Evolutionary conservation across 2,113 vertebrate species (phyloP), one percentile per base, ranked within the genome.

Genomic region (Bagarius yarrelli): DNA sequence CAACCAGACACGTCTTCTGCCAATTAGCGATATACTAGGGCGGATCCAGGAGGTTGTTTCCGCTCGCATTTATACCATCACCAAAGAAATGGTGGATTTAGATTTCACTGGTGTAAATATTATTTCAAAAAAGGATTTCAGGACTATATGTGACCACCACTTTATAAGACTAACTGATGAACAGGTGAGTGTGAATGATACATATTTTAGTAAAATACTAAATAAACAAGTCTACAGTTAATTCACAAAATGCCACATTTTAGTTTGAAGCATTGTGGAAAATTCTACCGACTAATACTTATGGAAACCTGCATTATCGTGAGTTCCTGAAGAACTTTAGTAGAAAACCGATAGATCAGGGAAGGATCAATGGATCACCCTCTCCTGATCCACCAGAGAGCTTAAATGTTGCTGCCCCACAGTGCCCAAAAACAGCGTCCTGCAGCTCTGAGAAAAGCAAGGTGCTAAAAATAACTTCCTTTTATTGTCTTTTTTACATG

Each of bases 241-340:
- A 15, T 47, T 80, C 80, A 13, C 1, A 4, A 30, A 40, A 47
- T 74, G 56, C 53, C 3, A 34, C 64, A 8, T 83, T 76, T 11
- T 85, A 94, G 92, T 93, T 93, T 83, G 90, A 93, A 84, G 86
- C 87, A 79, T 91, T 95, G 71, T 94, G 93, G 93, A 87, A 71
- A 23, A 80, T 84, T 30, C 84, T 93, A 73, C 91, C 93, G 0
- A 75, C 92, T 32, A 88, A 85, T 0, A 4, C 86, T 27, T 85
- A 84, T 70, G 91, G 90, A 3, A 78, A 50, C 60, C 80, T 94
- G 78, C 88, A 89, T 36, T 90, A 88, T 82, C 86, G 71, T 23
- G 87, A 93, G 34, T 90, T 94, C 80, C 87, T 94, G 79, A 92
- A 85, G 83, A 87, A 55, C 52, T 91, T 92, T 85, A 83, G 76